Base-by-base conservation (phyloP, 2,797 vertebrate genomes). In the Siniperca obscura region DNA sequence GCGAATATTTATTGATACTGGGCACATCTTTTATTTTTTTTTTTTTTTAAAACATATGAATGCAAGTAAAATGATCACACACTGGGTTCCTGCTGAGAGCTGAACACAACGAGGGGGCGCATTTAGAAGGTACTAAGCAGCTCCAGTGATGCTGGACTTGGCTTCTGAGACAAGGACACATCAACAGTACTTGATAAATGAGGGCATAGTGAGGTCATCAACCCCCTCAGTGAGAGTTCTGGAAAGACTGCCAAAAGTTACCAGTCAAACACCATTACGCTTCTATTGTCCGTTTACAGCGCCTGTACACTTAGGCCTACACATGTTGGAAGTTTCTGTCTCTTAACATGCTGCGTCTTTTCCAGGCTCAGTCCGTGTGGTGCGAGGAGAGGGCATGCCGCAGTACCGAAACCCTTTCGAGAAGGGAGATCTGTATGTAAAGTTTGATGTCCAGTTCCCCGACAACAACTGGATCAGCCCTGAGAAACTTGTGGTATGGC, bases 361-460 rank as follows among this genome's bases (percentile, higher is more conserved):
- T 86, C 3, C 91, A 99, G 98, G 96, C 68, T 98, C 97, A 4
- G 94, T 98, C 86, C 95, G 97, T 62, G 97, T 99, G 72, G 98
- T 99, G 86, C 93, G 97, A 91, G 98, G 97, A 52, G 98, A 99
- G 91, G 98, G 98, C 25, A 99, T 99, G 98, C 98, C 98, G 17
- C 97, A 99, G 80, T 99, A 99, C 88, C 96, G 98, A 50, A 99
- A 99, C 95, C 98, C 98, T 17, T 99, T 99, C 86, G 98, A 99
- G 91, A 99, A 99, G 82, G 98, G 98, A 52, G 98, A 99, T 83
- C 94, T 99, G 59, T 99, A 97, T 84, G 92, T 99, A 84, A 99
- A 99, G 83, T 99, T 99, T 91, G 98, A 99, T 2, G 98, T 99
- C 82, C 97, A 98, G 91, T 99, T 99, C 93, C 98, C 98, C 68